Conservation (phyloP, 2,113 vertebrate genomes). For the Clinocottus analis region DNA sequence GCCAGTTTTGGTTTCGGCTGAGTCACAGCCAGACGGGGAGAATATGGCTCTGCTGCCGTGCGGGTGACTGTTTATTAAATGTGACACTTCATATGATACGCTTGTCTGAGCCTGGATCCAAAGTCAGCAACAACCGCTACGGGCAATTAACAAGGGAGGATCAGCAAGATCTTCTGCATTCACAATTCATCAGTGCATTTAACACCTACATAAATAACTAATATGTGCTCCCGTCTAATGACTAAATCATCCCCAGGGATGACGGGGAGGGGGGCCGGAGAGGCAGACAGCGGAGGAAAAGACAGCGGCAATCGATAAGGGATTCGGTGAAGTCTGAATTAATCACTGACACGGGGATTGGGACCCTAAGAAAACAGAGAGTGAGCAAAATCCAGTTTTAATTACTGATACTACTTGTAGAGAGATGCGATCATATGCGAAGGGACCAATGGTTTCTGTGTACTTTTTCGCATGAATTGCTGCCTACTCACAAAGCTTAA, state of each 20-base stretch:
- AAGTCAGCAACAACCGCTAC: slow-evolving; percentile 38
- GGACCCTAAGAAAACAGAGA: slow-evolving; percentile 43
- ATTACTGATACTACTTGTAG: slow-evolving; percentile 15
- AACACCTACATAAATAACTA: slow-evolving; percentile 74
- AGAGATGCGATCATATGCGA: slow-evolving; percentile 14
- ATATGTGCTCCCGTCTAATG: slow-evolving; percentile 72
- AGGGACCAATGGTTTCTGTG: slow-evolving; percentile 20
- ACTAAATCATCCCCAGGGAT: slow-evolving; percentile 58
- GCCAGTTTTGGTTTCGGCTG: slow-evolving; percentile 45
- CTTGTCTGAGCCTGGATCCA: slow-evolving; percentile 58
- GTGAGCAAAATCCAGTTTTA: slow-evolving; percentile 19
- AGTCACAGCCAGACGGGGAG: slow-evolving; percentile 66
- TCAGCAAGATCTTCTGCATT: slow-evolving; percentile 60
- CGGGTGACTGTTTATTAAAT: slow-evolving; percentile 63
- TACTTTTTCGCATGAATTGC: slow-evolving; percentile 56
- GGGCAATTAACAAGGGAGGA: slow-evolving; percentile 51
- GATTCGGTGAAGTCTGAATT: slow-evolving; percentile 61
- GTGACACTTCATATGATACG: slow-evolving; percentile 59
- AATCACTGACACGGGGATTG: slow-evolving; percentile 38
- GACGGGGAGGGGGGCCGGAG: slow-evolving; percentile 24
- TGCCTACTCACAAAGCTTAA: slow-evolving; percentile 70
- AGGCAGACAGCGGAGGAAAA: slow-evolving; percentile 26
- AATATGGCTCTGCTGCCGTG: slow-evolving; percentile 50
- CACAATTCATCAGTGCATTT: slow-evolving; percentile 60
- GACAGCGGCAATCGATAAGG: slow-evolving; percentile 54